Base-by-base conservation (phyloP, 2,113 vertebrate species). In the Nannospalax galili region DNA sequence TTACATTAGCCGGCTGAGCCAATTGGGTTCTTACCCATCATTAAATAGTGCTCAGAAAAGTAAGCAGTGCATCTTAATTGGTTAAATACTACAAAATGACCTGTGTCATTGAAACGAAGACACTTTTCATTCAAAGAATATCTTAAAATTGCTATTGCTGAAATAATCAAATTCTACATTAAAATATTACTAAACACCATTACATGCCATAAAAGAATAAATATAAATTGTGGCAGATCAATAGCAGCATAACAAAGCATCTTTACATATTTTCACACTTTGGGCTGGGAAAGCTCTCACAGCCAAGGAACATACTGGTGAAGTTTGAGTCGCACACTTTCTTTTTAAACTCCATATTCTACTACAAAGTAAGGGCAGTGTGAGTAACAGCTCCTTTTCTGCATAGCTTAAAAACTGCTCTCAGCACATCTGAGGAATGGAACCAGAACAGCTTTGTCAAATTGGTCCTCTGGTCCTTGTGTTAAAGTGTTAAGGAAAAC, bases 131-230 rank as follows among this genome's bases (percentile, higher is more conserved):
- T 95, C 86, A 96, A 97, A 97, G 80, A 75, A 96, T 96, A 92
- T 87, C 96, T 98, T 98, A 98, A 97, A 98, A 98, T 95, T 94
- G 97, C 96, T 98, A 97, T 98, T 98, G 98, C 98, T 97, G 96
- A 95, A 97, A 89, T 96, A 97, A 93, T 87, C 97, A 96, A 96
- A 94, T 96, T 96, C 97, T 98, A 97, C 97, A 96, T 96, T 97
- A 96, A 98, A 98, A 94, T 97, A 97, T 97, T 96, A 97, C 92
- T 97, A 94, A 96, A 96, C 94, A 97, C 91, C 93, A 97, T 97
- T 92, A 97, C 97, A 98, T 98, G 97, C 96, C 94, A 96, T 98
- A 97, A 97, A 95, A 94, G 98, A 98, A 98, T 97, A 98, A 98
- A 98, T 98, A 98, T 20, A 97, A 98, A 90, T 97, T 97, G 97